Evolutionary conservation across 2,113 vertebrate genomes (phyloP), one percentile per base, ranked within the genome.

Genomic region (Varanus salvator): DNA sequence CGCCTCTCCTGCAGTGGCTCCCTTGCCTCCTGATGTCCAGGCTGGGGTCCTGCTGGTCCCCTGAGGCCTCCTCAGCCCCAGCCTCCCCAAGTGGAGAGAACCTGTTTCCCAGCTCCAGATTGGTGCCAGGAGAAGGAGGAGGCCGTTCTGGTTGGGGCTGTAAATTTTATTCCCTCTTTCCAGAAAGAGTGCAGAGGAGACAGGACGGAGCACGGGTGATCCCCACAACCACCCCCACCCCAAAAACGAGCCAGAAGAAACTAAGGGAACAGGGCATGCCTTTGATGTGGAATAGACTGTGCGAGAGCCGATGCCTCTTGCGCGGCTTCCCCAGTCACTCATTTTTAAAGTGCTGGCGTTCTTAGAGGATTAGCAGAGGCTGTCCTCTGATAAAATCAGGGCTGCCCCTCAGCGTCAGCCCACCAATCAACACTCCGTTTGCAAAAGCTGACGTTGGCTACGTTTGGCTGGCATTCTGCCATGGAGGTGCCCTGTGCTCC

Each of bases 91-190:
- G n/a, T n/a, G n/a, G n/a, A n/a, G n/a, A n/a, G n/a, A n/a, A n/a
- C n/a, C n/a, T n/a, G n/a, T n/a, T n/a, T n/a, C n/a, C n/a, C n/a
- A n/a, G n/a, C n/a, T n/a, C n/a, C n/a, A n/a, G n/a, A n/a, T n/a
- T n/a, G n/a, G n/a, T n/a, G n/a, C n/a, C n/a, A n/a, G n/a, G n/a
- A n/a, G n/a, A n/a, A n/a, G n/a, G n/a, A n/a, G n/a, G n/a, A n/a
- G n/a, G n/a, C n/a, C n/a, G 38, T 66, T 2, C 0, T 74, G 7
- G 1, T 52, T 86, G 60, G 85, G 25, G 34, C 48, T 86, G 80
- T 34, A 90, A 90, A 91, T 69, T 84, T 83, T 12, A 25, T 57
- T 69, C 27, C 54, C 48, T 54, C n/a, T 84, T 87, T 60, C 27
- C 19, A 77, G 64, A 34, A 60, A 77, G 54, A 69, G 31, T 69